Percentiles rank a stretch among this genome's conserved stretches.
These are phyloP conservation scores for Camelus bactrianus DNA, from an alignment of 2,113 vertebrate genomes.

Conservation along the genomic window DNA sequence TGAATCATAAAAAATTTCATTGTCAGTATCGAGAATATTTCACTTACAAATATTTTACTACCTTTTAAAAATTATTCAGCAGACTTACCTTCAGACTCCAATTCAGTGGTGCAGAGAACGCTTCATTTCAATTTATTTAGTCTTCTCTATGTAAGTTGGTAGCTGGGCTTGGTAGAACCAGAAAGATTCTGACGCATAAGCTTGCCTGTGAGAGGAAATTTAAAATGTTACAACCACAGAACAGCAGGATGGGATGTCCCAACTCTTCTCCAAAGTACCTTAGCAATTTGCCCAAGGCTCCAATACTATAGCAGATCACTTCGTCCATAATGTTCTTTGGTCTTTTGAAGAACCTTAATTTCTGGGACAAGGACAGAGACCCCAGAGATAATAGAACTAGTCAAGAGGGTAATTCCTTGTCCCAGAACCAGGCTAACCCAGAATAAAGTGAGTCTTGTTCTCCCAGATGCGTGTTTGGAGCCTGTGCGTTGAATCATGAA, in stretches of 20 bases:
- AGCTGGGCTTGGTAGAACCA: neutral
- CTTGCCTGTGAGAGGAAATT: neutral
- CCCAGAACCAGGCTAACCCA: constrained; percentile 45
- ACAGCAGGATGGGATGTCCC: neutral
- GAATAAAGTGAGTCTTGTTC: constrained; percentile 49
- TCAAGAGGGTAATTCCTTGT: constrained; percentile 53
- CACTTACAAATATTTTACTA: neutral
- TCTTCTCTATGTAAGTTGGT: neutral
- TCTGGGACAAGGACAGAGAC: neutral
- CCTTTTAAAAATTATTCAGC: neutral
- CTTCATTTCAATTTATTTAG: neutral
- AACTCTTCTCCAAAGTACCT: neutral
- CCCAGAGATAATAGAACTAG: neutral
- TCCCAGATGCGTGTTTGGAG: constrained; percentile 22
- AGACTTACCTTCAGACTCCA: neutral
- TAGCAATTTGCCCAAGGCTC: neutral
- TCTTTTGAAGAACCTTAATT: constrained; percentile 55
- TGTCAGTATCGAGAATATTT: neutral
- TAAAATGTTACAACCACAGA: neutral
- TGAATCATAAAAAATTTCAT: neutral
- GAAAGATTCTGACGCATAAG: neutral
- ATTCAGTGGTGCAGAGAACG: neutral
- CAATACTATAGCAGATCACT: constrained; percentile 37
- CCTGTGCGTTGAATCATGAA: neutral
- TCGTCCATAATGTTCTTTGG: neutral